Base-by-base conservation (phyloP, 2,888 invertebrate species). In the Volucella zonaria region DNA sequence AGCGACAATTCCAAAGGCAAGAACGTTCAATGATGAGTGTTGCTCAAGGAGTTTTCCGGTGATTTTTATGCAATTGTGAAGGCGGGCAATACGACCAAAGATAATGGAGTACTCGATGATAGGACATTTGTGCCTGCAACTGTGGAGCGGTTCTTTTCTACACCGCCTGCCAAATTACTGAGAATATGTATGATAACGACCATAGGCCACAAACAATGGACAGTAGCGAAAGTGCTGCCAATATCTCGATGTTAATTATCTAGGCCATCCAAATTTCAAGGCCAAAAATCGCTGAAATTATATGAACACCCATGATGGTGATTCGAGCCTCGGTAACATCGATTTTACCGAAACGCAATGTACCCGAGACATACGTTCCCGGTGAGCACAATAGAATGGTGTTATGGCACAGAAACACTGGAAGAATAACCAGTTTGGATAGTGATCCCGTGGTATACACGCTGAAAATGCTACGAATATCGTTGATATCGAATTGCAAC, bases 271-370 rank as follows among this genome's bases (percentile, higher is more conserved):
- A 99, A 88, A 99, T 93, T 86, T 94, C 93, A 15, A 97, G 94
- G 10, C 99, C 99, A 90, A 98, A 96, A 74, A 95, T 92, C 40
- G 97, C 96, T 43, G 99, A 97, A 82, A 97, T 92, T 76, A 98
- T 89, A 90, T 99, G 97, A 88, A 99, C 96, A 64, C 92, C 92
- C 88, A 99, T 99, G 88, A 99, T 97, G 64, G 96, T 95, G 92
- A 97, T 96, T 93, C 99, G 99, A 8, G 98, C 99, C 93, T 99
- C 99, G 0, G 99, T 99, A 42, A 99, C 99, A 93, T 99, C 99
- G 88, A 99, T 93, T 92, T 94, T 95, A 66, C 98, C 98, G 93
- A 98, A 97, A 88, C 95, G 94, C 88, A 98, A 93, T 38, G 97
- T 97, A 59, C 98, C 99, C 86, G 99, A 98, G 51, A 99, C 99